Conservation (phyloP, 2,113 vertebrate species). For the Thalassarche chlororhynchos region DNA sequence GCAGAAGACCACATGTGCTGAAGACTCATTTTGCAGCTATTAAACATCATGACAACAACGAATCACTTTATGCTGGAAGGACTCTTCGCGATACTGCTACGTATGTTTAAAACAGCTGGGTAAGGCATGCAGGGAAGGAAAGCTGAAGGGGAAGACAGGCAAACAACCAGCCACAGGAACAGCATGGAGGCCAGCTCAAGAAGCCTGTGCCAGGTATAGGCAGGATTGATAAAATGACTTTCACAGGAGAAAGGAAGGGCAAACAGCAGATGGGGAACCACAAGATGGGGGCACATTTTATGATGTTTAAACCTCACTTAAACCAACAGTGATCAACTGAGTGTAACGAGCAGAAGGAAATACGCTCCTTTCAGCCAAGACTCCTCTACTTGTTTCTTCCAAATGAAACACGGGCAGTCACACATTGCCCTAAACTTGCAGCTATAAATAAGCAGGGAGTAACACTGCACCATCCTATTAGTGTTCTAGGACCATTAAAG, state of each 20-base stretch:
- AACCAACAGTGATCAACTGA: background rate
- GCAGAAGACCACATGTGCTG: background rate
- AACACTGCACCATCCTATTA: background rate
- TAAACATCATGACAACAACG: fast-evolving
- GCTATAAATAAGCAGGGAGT: background rate
- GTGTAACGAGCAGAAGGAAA: conserved; percentile 42
- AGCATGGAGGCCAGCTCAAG: background rate
- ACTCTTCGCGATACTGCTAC: background rate
- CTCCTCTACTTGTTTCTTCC: background rate
- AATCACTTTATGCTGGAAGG: background rate
- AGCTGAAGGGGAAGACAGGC: fast-evolving
- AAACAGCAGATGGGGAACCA: background rate
- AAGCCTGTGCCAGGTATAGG: background rate
- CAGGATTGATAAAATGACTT: background rate
- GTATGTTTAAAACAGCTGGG: background rate
- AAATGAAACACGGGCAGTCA: background rate
- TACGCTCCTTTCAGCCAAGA: background rate
- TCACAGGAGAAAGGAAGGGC: background rate
- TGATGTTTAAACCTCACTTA: background rate
- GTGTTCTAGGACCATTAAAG: background rate
- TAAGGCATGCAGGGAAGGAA: background rate
- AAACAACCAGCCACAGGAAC: background rate
- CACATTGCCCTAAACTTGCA: background rate
- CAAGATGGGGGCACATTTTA: background rate
- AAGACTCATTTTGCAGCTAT: background rate